Evolutionary conservation across 2,888 invertebrate species (phyloP).

Genomic region (Phalera bucephala): DNA sequence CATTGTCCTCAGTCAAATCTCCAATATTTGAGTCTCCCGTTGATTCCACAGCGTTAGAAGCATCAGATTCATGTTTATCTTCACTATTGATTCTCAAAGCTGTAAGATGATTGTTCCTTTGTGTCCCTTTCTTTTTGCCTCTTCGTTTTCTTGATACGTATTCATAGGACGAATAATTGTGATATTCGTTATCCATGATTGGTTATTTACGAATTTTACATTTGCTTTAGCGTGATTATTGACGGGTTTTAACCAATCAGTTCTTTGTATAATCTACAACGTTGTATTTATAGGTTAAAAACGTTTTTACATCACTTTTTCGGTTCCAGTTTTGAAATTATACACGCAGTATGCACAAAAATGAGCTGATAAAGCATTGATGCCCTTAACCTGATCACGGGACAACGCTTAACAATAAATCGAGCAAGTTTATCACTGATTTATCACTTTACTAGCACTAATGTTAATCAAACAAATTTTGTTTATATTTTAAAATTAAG

Average conservation of each 20-base stretch:
- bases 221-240: not conserved
- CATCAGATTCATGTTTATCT: constrained; percentile 16
- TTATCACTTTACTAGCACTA: too few species aligned
- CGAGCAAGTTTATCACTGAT: too few species aligned
- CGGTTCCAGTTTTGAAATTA: too few species aligned
- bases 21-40: constrained; percentile 4
- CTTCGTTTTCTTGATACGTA: constrained; percentile 14
- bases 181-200: constrained; percentile 17
- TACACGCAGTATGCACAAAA: too few species aligned
- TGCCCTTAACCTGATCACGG: too few species aligned
- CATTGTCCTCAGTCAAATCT: constrained; percentile 14
- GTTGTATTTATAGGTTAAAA: not conserved
- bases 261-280: not conserved
- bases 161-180: constrained; percentile 14
- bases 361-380: too few species aligned
- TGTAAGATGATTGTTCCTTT: constrained; percentile 3
- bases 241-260: not conserved
- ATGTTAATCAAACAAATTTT: too few species aligned
- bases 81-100: constrained; percentile 8
- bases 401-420: too few species aligned
- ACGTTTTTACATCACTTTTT: too few species aligned
- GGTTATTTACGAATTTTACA: not conserved
- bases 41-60: constrained; percentile 6
- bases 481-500: too few species aligned
- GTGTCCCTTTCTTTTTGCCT: constrained; percentile 20